These are phyloP conservation scores for Sphecodes monilicornis DNA, from an alignment of 2,888 invertebrate genomes.

Conservation along the genomic window DNA sequence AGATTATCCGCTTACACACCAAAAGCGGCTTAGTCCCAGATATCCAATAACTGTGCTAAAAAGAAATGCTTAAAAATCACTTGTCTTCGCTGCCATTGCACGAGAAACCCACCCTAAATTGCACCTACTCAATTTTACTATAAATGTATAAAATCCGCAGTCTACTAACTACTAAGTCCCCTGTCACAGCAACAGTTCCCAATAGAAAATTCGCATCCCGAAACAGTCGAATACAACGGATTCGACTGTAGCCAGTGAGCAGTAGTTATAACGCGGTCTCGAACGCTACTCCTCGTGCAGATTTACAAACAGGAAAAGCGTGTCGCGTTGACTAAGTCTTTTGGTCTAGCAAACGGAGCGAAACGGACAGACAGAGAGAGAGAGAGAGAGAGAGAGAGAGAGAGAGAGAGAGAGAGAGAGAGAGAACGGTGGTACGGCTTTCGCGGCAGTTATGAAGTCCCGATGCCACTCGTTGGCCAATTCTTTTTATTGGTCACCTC, in stretches of 20 bases:
- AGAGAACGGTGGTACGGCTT: slow-evolving; percentile 39
- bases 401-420: slow-evolving; percentile 1
- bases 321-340: slow-evolving; percentile 22
- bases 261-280: background rate
- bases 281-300: background rate
- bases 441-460: slow-evolving; percentile 63
- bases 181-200: background rate
- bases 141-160: too few relatives aligned
- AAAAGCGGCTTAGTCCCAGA: too few relatives aligned
- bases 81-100: too few relatives aligned
- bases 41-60: too few relatives aligned
- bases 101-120: too few relatives aligned
- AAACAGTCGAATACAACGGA: background rate
- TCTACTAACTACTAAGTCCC: background rate
- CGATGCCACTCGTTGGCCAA: slow-evolving; percentile 44
- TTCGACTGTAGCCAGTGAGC: background rate
- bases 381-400: background rate
- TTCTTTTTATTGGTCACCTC: slow-evolving; percentile 53
- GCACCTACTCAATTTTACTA: too few relatives aligned
- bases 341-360: slow-evolving; percentile 35
- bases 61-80: too few relatives aligned
- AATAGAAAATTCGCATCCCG: background rate
- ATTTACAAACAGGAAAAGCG: background rate
- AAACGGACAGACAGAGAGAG: background rate
- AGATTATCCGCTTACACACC: too few relatives aligned